Evolutionary conservation across 2,113 vertebrate genomes (phyloP).

Genomic region (Pantherophis guttatus): DNA sequence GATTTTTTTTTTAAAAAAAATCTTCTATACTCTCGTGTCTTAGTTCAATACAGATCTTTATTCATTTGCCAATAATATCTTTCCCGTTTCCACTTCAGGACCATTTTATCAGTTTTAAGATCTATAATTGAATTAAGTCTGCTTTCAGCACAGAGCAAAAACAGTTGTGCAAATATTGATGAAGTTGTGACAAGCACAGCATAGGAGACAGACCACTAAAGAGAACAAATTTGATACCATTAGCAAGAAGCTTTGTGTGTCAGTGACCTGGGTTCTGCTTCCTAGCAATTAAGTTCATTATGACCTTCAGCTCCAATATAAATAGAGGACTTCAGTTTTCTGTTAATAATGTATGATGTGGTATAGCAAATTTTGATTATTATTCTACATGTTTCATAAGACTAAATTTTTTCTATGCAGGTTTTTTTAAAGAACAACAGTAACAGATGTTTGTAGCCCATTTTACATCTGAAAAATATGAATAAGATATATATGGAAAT

Average conservation of each 20-base stretch:
- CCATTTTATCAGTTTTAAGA: conserved; percentile 83
- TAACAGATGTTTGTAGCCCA: neutral
- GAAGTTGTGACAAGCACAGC: conserved; percentile 76
- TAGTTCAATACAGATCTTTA: conserved; percentile 88
- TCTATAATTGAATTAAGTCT: conserved; percentile 86
- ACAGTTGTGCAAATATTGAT: conserved; percentile 74
- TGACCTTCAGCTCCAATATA: conserved; percentile 71
- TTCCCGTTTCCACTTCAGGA: conserved; percentile 81
- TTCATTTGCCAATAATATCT: conserved; percentile 92
- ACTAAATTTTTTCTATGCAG: neutral
- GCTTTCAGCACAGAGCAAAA: conserved; percentile 80
- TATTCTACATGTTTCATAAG: neutral
- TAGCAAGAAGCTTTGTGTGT: conserved; percentile 47
- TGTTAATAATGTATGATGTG: conserved; percentile 17
- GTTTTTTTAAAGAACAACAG: neutral
- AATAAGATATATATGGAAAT: neutral
- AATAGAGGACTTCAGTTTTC: conserved; percentile 61
- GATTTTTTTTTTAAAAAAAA: conserved; percentile 64
- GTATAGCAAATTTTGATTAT: neutral
- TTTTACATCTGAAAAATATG: neutral
- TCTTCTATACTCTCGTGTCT: conserved; percentile 73
- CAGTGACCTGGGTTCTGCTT: conserved; percentile 60
- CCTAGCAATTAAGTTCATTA: conserved; percentile 69
- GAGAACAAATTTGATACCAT: conserved; percentile 54
- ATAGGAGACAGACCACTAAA: conserved; percentile 65